These are phyloP conservation scores for Drosophila triauraria DNA, from an alignment of 1,140 invertebrate genomes.

Conservation along the genomic window DNA sequence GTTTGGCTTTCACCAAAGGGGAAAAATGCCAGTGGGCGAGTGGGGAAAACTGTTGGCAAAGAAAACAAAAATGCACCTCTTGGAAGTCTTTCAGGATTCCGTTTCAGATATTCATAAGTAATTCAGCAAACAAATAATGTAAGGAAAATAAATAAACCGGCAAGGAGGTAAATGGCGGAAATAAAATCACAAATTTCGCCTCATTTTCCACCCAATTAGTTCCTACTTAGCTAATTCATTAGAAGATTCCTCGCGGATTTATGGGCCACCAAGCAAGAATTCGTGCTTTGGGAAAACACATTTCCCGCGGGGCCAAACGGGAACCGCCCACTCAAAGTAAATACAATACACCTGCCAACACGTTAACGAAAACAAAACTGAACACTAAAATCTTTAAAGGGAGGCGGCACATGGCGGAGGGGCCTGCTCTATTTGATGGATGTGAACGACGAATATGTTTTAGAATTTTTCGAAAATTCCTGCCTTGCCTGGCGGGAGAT, in stretches of 20 bases:
- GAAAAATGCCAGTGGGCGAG: conserved; percentile 6
- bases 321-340: conserved; percentile 37
- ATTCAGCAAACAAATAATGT: neutral
- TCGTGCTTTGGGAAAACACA: conserved; percentile 17
- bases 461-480: conserved; percentile 31
- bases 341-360: conserved; percentile 41
- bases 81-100: neutral
- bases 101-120: neutral
- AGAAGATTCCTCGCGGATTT: conserved; percentile 11
- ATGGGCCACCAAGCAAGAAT: conserved; percentile 18
- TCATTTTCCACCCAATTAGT: conserved; percentile 41
- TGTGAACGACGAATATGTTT: conserved; percentile 47
- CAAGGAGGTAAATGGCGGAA: neutral
- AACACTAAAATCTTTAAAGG: conserved; percentile 29
- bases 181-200: conserved; percentile 13
- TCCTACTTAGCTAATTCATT: conserved; percentile 33
- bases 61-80: neutral
- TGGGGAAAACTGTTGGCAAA: conserved; percentile 2
- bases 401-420: neutral
- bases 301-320: conserved; percentile 13
- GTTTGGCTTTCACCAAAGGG: conserved; percentile 23
- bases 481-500: conserved; percentile 8
- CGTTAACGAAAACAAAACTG: conserved; percentile 15
- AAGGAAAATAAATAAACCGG: too few species aligned
- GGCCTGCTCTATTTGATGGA: conserved; percentile 21